Conservation (phyloP, 2,113 vertebrate genomes). For the Stigmatopora nigra region DNA sequence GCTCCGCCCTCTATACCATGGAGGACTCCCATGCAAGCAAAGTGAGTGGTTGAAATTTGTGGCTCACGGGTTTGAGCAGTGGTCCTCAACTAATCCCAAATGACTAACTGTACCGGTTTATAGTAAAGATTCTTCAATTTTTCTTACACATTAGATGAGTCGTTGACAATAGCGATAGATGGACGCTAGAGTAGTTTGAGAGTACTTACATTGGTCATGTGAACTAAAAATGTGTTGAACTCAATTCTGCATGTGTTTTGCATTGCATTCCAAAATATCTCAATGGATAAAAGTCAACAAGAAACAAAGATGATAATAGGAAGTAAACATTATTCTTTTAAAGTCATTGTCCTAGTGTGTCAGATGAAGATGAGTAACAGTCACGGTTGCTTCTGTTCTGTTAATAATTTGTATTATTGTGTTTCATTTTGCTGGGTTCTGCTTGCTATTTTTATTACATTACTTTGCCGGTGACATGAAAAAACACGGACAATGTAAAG, state of each 20-base stretch:
- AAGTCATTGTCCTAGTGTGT: neutral
- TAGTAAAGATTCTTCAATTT: neutral
- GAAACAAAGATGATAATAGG: neutral
- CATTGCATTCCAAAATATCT: neutral
- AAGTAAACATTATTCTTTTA: neutral
- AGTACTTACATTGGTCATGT: no score
- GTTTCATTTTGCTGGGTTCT: neutral
- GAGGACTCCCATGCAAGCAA: conserved; percentile 54
- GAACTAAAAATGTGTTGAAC: neutral
- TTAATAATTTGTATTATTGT: neutral
- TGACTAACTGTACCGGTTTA: neutral
- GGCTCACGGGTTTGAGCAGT: neutral
- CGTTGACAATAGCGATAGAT: neutral
- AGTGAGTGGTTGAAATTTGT: conserved; percentile 46
- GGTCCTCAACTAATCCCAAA: neutral
- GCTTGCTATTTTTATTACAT: neutral
- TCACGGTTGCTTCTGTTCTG: neutral
- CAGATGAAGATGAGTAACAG: neutral
- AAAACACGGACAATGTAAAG: neutral
- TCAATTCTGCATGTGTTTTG: neutral
- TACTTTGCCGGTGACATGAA: neutral
- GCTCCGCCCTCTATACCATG: conserved; percentile 44
- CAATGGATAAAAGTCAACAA: neutral
- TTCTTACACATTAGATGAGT: neutral
- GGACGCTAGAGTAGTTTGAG: no score